Evolutionary conservation across 2,888 invertebrate genomes (phyloP).

Genomic region (Torymus texanus): DNA sequence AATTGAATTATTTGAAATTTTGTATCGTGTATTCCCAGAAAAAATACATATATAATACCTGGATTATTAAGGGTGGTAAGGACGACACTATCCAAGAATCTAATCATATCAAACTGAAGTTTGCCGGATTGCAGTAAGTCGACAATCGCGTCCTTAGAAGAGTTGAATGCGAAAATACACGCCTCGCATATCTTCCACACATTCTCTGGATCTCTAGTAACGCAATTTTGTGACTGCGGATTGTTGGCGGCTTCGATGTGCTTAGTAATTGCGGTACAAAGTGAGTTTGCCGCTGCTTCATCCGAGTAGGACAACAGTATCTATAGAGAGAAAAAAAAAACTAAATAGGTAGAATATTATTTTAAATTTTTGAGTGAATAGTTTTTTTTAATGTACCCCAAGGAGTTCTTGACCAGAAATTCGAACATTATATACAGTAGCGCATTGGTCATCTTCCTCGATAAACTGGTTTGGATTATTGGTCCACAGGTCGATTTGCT

Average conservation of each 20-base stretch:
- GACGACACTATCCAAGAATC: conserved; percentile 76
- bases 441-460: conserved; percentile 82
- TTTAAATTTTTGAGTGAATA: background rate
- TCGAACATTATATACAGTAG: conserved; percentile 80
- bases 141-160: conserved; percentile 76
- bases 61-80: conserved; percentile 75
- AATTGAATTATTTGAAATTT: conserved; percentile 23
- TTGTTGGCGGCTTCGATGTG: conserved; percentile 79
- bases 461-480: conserved; percentile 82
- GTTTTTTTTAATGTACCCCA: conserved; percentile 72
- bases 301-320: conserved; percentile 74
- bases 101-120: conserved; percentile 70
- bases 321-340: conserved; percentile 60
- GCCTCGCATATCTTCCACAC: conserved; percentile 84
- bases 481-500: conserved; percentile 81
- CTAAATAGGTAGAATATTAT: background rate
- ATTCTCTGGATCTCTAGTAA: conserved; percentile 62
- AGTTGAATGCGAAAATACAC: conserved; percentile 80
- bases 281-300: conserved; percentile 76
- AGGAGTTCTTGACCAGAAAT: conserved; percentile 82
- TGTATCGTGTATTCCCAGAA: background rate
- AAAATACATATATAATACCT: conserved; percentile 65
- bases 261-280: conserved; percentile 79
- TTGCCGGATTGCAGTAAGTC: conserved; percentile 68
- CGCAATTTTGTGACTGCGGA: conserved; percentile 73